These are phyloP conservation scores for Oophaga pumilio DNA, from an alignment of 2,113 vertebrate species.

Conservation along the genomic window DNA sequence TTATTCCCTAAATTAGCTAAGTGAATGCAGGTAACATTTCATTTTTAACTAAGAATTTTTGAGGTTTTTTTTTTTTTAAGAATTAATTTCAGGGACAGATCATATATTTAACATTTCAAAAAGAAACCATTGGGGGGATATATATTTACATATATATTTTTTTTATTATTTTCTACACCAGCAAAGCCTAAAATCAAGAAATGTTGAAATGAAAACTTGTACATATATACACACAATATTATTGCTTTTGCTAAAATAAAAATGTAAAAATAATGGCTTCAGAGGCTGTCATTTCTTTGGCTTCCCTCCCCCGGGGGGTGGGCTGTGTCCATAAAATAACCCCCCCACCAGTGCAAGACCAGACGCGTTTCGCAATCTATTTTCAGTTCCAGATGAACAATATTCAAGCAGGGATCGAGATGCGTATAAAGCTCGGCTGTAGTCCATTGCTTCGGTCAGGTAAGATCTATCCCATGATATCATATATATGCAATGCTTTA, in stretches of 20 bases:
- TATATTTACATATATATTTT: too few species aligned
- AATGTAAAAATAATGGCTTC: slow-evolving; percentile 31
- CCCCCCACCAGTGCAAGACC: neutral
- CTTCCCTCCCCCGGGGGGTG: slow-evolving; percentile 9
- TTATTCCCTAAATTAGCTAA: too few species aligned
- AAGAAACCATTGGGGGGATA: neutral
- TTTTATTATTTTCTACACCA: neutral
- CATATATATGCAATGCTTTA: neutral
- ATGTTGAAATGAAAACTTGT: slow-evolving; percentile 20
- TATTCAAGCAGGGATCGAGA: neutral
- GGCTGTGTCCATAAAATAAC: slow-evolving; percentile 49
- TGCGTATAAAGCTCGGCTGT: neutral
- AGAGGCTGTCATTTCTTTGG: slow-evolving; percentile 53
- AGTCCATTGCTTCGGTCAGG: slow-evolving; percentile 4
- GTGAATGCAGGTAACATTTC: too few species aligned
- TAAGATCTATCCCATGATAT: neutral
- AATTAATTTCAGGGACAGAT: slow-evolving; percentile 1
- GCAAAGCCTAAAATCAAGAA: slow-evolving; percentile 38
- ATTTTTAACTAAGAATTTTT: neutral
- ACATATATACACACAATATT: slow-evolving; percentile 31
- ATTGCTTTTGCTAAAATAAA: slow-evolving; percentile 50
- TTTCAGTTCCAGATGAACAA: neutral
- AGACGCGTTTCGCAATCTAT: neutral
- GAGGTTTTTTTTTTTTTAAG: neutral
- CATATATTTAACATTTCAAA: slow-evolving; percentile 6